Percentiles rank a stretch among this genome's conserved stretches.
These are phyloP conservation scores for Pavo muticus DNA, from an alignment of 2,113 vertebrate genomes.

Conservation along the genomic window DNA sequence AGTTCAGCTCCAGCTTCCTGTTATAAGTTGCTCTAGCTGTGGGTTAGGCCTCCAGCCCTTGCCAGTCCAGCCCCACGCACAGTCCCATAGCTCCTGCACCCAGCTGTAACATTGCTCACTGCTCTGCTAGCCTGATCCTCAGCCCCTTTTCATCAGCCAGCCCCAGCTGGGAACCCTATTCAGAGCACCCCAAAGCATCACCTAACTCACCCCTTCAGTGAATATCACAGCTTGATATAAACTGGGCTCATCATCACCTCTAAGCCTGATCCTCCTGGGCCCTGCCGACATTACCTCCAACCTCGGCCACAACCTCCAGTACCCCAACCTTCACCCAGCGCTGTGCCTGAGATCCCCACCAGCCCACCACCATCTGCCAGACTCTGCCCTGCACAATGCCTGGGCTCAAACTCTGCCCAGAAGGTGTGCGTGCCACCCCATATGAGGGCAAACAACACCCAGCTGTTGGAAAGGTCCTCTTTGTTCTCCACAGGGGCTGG, in stretches of 20 bases:
- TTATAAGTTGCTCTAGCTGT: too few relatives aligned
- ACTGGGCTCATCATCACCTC: not conserved
- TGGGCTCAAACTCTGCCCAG: not conserved
- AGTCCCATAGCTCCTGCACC: fast-evolving
- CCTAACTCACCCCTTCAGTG: not conserved
- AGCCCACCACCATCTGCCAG: fast-evolving
- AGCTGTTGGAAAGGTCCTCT: fast-evolving
- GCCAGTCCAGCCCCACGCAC: fast-evolving
- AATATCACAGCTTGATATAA: not conserved
- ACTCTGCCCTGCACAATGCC: not conserved
- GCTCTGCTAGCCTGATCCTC: not conserved
- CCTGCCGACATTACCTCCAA: not conserved
- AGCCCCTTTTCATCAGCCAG: not conserved
- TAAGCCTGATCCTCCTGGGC: not conserved
- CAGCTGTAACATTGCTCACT: not conserved
- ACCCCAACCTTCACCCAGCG: not conserved
- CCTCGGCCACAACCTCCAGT: not conserved
- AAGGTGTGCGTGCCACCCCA: fast-evolving
- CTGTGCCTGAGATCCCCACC: fast-evolving
- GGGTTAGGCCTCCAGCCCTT: fast-evolving
- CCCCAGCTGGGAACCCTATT: not conserved
- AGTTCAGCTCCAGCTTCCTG: not conserved
- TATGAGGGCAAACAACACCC: not conserved
- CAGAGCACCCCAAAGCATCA: not conserved
- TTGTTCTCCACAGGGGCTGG: fast-evolving